A percentile compares a stretch with the other conserved stretches of the same genome.
Evolutionary conservation across 2,113 vertebrate species (phyloP).

Genomic region (Rhinoptilus africanus): DNA sequence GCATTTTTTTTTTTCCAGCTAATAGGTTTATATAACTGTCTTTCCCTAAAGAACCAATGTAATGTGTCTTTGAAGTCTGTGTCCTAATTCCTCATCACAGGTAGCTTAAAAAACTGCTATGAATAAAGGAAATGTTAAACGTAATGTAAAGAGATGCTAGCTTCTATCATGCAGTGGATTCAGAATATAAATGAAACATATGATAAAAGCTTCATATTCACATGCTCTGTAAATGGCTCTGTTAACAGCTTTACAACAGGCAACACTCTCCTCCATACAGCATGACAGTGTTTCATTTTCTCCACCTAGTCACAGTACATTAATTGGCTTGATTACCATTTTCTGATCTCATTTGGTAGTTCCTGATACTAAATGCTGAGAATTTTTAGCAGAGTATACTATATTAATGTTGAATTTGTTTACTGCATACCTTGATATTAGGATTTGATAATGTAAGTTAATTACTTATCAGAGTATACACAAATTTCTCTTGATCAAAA

Average conservation of each 20-base stretch:
- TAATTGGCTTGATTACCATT: not conserved
- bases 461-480: not conserved
- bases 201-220: not conserved
- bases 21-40: not conserved
- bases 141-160: not conserved
- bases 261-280: not conserved
- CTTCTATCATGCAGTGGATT: not conserved
- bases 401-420: not conserved
- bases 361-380: not conserved
- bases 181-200: not conserved
- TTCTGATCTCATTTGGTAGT: not conserved
- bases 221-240: not conserved
- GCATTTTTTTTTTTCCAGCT: not conserved
- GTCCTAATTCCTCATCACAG: not conserved
- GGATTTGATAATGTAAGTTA: not conserved
- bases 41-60: not conserved
- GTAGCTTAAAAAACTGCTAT: not conserved
- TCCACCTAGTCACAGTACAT: not conserved
- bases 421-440: not conserved
- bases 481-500: not conserved
- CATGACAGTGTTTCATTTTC: not conserved
- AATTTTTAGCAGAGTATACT: not conserved
- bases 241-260: not conserved
- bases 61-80: not conserved
- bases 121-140: not conserved